Base-by-base conservation (phyloP, 30 jellyfish, hydroid and myxozoan species). In the Hydractinia symbiolongicarpus region DNA sequence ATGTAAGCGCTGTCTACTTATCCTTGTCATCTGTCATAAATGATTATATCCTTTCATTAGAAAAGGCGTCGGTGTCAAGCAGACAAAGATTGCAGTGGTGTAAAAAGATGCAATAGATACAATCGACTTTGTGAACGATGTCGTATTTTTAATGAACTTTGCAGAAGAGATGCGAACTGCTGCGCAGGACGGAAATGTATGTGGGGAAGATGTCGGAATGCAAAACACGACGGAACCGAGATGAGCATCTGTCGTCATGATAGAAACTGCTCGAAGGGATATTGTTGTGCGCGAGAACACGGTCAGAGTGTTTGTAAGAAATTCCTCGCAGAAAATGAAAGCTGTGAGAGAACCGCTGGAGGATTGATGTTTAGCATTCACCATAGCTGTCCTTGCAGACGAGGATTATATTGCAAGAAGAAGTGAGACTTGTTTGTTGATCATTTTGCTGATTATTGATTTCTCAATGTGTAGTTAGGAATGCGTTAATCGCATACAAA, bases 131-230 rank as follows among this genome's bases (percentile, higher is more conserved):
- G 86, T 54, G 86, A 78, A 55, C 60, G 62, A 7, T 56, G 81
- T 56, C 86, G 86, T 1, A 55, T 44, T 54, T 19, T 13, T 10
- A 60, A 58, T 5, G 86, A 78, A 55, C 54, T 78, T 6, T 78
- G 86, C 58, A 81, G 86, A 15, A 81, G 83, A 30, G 52, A 62
- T 51, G 81, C 51, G 5, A 55, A 78, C 58, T 78, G 86, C 61
- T 60, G 70, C 9, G 78, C 4, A 21, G 86, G 86, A 7, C 81
- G 57, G 53, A 50, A 17, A 6, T 78, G 86, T 61, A 55, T 78
- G 81, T 78, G 86, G 86, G 86, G 86, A 55, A 15, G 78, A 17
- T 78, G 86, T 30, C 86, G 81, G 13, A 61, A 55, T 15, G 82
- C 70, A 19, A 55, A 6, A 20, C 0, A 56, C n/a, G 61, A 44